Evolutionary conservation across 2,113 vertebrate species (phyloP), one percentile per base, ranked within the genome.

Genomic region (Ibidorhyncha struthersii): DNA sequence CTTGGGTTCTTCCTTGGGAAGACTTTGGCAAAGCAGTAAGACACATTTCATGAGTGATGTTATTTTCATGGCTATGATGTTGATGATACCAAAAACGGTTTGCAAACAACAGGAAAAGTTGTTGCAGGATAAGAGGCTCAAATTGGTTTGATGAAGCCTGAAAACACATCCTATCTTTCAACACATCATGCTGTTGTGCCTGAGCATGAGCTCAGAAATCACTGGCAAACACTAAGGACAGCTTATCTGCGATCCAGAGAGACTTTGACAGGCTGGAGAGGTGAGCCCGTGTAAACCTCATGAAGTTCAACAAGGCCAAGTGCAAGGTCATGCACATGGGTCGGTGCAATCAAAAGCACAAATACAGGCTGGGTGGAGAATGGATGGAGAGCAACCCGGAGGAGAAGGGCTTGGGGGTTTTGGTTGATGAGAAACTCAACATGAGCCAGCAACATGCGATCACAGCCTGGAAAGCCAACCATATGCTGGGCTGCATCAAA

Each of bases 51-150:
- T 45, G 63, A 73, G 53, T 10, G 84, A 82, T 69, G 59, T 22
- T 91, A 50, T 83, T 86, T 95, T 30, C 53, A 12, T 6, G 53
- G 55, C 9, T 36, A 4, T 30, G 43, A 12, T 12, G 53, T 12
- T 41, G 90, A 52, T 62, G 72, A 49, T 27, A 81, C 16, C 45
- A 52, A 84, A 73, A 78, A 23, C 0, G 40, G 72, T 86, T 95
- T 92, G 93, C 89, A 95, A 95, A 86, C 72, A 95, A 86, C 72
- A 73, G 50, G 59, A 86, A 13, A 92, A 94, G 49, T 58, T 66
- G 67, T 89, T 91, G 53, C 63, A 16, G 63, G 55, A 7, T 81
- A 30, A 84, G 50, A 86, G 34, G 9, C 74, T 96, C 13, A 15
- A 89, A 71, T 23, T 43, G 71, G 25, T 61, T 82, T 86, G 76